These are phyloP conservation scores for Lysandra bellargus DNA, from an alignment of 2,888 invertebrate genomes.

Conservation along the genomic window DNA sequence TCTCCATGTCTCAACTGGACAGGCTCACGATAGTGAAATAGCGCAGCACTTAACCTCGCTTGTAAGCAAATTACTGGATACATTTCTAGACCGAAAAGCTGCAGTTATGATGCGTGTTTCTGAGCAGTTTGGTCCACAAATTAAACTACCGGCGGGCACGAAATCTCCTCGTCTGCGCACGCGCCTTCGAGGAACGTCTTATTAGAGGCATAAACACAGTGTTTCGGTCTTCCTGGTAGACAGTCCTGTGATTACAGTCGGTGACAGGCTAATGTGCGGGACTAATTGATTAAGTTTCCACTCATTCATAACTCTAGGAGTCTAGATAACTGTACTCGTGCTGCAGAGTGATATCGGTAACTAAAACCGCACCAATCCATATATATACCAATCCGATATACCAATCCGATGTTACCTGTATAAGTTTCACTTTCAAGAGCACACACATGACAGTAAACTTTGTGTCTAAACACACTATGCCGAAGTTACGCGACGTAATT, in stretches of 20 bases:
- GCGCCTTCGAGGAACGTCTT: slow-evolving; percentile 42
- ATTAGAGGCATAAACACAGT: slow-evolving; percentile 45
- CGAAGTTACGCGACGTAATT: too few species aligned
- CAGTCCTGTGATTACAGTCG: neutral
- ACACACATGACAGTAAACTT: too few species aligned
- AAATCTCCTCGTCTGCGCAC: slow-evolving; percentile 41
- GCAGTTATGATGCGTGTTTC: slow-evolving; percentile 32
- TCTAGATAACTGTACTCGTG: neutral
- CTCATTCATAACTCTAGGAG: neutral
- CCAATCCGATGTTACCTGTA: too few species aligned
- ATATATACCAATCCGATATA: too few species aligned
- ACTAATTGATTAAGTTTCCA: slow-evolving; percentile 6
- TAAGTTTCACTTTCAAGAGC: too few species aligned
- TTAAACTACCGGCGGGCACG: slow-evolving; percentile 36
- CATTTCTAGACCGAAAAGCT: neutral
- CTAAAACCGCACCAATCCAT: neutral
- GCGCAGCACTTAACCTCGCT: neutral
- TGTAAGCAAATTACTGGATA: neutral
- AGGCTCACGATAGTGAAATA: neutral
- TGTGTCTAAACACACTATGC: too few species aligned
- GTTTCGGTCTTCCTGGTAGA: slow-evolving; percentile 35
- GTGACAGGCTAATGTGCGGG: neutral
- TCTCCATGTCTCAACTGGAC: neutral
- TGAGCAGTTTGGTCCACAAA: slow-evolving; percentile 26
- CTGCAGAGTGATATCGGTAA: neutral